Evolutionary conservation across 1,140 invertebrate species (phyloP).

Genomic region (Asbolus verrucosus): DNA sequence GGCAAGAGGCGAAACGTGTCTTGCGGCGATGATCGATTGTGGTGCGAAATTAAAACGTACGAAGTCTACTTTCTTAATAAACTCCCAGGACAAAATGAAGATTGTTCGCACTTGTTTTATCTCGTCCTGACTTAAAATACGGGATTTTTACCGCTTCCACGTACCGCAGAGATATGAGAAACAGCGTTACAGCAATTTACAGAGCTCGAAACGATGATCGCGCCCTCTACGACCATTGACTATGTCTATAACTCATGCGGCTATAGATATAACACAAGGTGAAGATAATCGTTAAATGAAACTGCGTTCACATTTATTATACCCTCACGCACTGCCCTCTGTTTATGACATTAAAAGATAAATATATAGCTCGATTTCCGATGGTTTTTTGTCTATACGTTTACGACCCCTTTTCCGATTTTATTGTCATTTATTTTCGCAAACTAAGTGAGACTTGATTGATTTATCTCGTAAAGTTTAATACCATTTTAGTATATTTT

Average conservation of each 20-base stretch:
- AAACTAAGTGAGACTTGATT: background rate
- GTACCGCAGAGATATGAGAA: too few species aligned
- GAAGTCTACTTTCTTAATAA: background rate
- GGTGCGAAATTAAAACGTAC: background rate
- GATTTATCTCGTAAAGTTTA: conserved; percentile 5
- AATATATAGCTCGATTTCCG: background rate
- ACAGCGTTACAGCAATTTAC: too few species aligned
- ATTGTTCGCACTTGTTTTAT: too few species aligned
- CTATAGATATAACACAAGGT: background rate
- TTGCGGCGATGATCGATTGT: conserved; percentile 13
- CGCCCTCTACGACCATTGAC: background rate
- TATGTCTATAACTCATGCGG: background rate
- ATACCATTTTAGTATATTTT: background rate
- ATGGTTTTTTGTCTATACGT: conserved; percentile 1
- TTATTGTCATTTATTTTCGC: conserved; percentile 8
- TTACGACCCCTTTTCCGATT: background rate
- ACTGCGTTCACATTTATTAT: background rate
- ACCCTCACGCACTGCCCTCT: background rate
- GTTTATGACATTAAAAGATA: conserved; percentile 4
- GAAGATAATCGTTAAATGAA: conserved; percentile 8
- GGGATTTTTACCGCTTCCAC: too few species aligned
- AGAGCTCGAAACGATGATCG: background rate
- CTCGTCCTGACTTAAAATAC: too few species aligned
- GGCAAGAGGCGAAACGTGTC: conserved; percentile 19
- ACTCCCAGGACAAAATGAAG: background rate